phyloP scores from a whole-genome alignment of 2,797 vertebrate species.

The Pseudomugil tenellus region DNA sequence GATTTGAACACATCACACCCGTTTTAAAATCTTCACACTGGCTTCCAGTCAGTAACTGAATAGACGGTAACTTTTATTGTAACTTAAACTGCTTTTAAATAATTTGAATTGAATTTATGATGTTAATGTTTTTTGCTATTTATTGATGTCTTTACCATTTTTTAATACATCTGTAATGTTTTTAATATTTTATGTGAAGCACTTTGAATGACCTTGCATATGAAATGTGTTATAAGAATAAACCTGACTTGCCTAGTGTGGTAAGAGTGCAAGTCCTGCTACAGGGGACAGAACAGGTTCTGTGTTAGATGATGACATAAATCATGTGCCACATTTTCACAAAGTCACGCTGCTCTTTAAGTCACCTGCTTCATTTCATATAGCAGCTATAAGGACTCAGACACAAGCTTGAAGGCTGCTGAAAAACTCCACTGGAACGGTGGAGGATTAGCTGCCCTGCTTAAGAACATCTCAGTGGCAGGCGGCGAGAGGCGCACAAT shows the following conservation, averaged over 20 bases:
- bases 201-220: too few relatives aligned
- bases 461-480: conserved; percentile 32
- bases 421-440: conserved; percentile 35
- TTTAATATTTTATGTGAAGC: too few relatives aligned
- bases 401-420: conserved; percentile 31
- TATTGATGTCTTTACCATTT: too few relatives aligned
- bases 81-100: too few relatives aligned
- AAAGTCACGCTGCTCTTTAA: conserved; percentile 40
- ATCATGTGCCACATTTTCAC: conserved; percentile 29
- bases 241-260: background rate
- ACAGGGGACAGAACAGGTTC: background rate
- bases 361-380: conserved; percentile 6
- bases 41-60: too few relatives aligned
- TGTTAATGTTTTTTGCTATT: too few relatives aligned
- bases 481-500: conserved; percentile 11
- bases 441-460: conserved; percentile 26
- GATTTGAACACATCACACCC: too few relatives aligned
- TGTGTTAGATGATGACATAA: conserved; percentile 22
- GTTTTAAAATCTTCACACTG: too few relatives aligned
- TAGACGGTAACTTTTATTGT: too few relatives aligned
- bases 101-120: too few relatives aligned
- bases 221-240: too few relatives aligned
- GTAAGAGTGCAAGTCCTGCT: background rate
- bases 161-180: too few relatives aligned
- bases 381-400: conserved; percentile 7